phyloP scores from a whole-genome alignment of 2,888 invertebrate species.

The Bibio marci region DNA sequence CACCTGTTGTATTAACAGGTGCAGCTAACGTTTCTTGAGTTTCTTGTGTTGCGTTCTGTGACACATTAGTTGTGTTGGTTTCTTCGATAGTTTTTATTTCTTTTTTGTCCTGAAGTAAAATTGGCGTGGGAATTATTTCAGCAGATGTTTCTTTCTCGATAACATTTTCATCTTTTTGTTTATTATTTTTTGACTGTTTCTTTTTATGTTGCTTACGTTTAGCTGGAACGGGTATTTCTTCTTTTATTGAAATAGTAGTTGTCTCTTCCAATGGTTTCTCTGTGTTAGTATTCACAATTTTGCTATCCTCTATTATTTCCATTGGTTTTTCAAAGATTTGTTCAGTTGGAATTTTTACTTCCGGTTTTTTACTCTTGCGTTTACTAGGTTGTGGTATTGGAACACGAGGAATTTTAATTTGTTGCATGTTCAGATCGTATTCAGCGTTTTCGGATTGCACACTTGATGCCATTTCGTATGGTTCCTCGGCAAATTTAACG shows the following conservation, averaged over 20 bases:
- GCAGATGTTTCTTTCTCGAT: neutral
- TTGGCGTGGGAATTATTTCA: neutral
- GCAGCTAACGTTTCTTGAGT: no score
- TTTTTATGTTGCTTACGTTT: neutral
- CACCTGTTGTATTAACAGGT: neutral
- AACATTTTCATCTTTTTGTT: neutral
- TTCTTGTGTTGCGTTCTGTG: neutral
- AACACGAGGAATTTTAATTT: no score
- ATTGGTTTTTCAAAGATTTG: conserved; percentile 1
- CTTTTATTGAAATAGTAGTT: neutral
- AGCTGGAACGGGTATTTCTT: no score
- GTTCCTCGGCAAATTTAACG: no score
- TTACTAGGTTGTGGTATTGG: neutral
- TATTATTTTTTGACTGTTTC: neutral
- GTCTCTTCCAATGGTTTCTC: neutral
- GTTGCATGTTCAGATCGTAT: no score
- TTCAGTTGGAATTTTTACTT: neutral
- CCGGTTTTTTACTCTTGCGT: neutral
- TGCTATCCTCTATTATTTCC: conserved; percentile 3
- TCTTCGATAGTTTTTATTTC: no score
- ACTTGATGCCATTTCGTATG: no score
- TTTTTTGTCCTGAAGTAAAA: no score
- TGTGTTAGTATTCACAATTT: neutral
- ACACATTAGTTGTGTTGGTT: neutral
- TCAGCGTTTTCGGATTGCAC: no score